Percentiles rank a stretch among this genome's conserved stretches.
Conservation (phyloP, 2,888 invertebrate genomes). For the Lepas anatifera region DNA sequence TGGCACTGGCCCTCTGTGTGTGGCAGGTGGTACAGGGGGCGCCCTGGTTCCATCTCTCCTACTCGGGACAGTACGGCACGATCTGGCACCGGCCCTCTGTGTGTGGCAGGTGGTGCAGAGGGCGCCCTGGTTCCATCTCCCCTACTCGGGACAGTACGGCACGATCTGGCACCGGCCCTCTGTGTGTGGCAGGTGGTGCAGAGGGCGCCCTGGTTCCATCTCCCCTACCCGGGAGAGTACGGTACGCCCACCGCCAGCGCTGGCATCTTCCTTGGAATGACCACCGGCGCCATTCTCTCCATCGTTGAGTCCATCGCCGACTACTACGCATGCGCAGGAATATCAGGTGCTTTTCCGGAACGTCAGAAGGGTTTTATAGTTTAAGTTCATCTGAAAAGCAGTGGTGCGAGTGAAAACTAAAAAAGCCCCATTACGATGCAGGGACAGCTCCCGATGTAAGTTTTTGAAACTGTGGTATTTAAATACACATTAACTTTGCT, state of each 20-base stretch:
- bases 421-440: not conserved
- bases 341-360: slow-evolving; percentile 35
- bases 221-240: slow-evolving; percentile 56
- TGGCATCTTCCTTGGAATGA: slow-evolving; percentile 31
- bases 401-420: too few species aligned
- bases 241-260: slow-evolving; percentile 32
- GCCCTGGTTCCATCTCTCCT: too few species aligned
- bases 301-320: slow-evolving; percentile 38
- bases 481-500: not conserved
- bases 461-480: slow-evolving; percentile 2
- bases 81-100: too few species aligned
- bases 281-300: slow-evolving; percentile 31
- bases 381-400: too few species aligned
- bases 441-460: not conserved
- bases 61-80: too few species aligned
- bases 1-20: too few species aligned
- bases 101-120: too few species aligned
- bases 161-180: too few species aligned
- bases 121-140: too few species aligned
- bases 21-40: too few species aligned
- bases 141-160: slow-evolving; percentile 38
- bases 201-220: slow-evolving; percentile 62
- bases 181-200: slow-evolving; percentile 50
- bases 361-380: too few species aligned
- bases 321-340: slow-evolving; percentile 43